These are phyloP conservation scores for Portevinia maculata DNA, from an alignment of 2,888 invertebrate species.

Conservation along the genomic window DNA sequence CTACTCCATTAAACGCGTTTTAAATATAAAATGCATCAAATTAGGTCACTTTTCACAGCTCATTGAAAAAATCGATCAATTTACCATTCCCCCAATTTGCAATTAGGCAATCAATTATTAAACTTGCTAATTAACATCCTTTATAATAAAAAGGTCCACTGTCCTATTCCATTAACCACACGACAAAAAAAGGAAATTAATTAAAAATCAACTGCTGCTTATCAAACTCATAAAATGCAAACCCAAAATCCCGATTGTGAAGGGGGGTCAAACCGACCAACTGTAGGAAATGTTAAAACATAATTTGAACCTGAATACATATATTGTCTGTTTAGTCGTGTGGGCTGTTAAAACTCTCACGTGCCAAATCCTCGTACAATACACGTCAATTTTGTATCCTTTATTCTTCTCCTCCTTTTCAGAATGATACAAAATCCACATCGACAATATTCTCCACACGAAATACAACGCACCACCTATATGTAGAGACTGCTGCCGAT, in stretches of 20 bases:
- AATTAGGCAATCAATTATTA: conserved; percentile 37
- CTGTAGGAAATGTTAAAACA: conserved; percentile 22
- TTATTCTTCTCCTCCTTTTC: conserved; percentile 1
- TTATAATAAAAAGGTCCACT: background rate
- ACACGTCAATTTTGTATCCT: background rate
- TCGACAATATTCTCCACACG: conserved; percentile 82
- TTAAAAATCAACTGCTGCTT: conserved; percentile 57
- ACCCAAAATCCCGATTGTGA: conserved; percentile 12
- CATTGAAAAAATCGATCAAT: background rate
- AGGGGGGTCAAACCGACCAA: background rate
- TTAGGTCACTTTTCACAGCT: background rate
- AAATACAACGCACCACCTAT: conserved; percentile 81
- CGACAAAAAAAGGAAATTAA: conserved; percentile 35
- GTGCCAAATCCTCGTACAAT: background rate
- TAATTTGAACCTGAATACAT: conserved; percentile 34
- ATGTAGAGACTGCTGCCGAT: conserved; percentile 81
- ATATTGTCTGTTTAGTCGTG: conserved; percentile 5
- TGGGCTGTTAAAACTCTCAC: background rate
- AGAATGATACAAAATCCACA: conserved; percentile 77
- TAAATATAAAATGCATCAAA: conserved; percentile 25
- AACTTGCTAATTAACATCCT: conserved; percentile 46
- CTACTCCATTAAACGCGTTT: background rate
- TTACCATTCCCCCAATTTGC: background rate
- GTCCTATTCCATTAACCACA: background rate
- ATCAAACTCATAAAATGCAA: conserved; percentile 46